Evolutionary conservation across 2,113 vertebrate species (phyloP).

Genomic region (Cariama cristata): DNA sequence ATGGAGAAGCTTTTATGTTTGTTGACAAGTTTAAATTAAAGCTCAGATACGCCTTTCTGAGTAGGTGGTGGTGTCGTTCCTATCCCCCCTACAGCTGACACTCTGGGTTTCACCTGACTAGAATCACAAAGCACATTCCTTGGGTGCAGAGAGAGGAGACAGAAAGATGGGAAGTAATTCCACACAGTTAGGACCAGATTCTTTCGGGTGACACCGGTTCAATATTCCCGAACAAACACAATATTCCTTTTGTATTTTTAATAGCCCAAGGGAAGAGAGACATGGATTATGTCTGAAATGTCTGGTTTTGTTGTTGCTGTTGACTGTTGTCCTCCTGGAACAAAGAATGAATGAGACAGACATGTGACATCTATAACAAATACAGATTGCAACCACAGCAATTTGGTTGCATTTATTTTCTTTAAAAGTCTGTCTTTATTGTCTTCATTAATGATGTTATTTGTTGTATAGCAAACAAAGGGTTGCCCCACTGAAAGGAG

Average conservation of each 20-base stretch:
- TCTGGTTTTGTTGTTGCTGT: background rate
- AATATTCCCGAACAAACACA: background rate
- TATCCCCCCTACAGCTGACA: background rate
- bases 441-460: background rate
- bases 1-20: background rate
- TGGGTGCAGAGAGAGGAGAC: background rate
- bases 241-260: background rate
- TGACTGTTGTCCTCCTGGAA: background rate
- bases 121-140: background rate
- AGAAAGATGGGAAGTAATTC: background rate
- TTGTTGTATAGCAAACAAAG: background rate
- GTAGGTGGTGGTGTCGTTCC: background rate
- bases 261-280: background rate
- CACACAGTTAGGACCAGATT: background rate
- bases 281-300: background rate
- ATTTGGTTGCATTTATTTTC: background rate
- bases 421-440: background rate
- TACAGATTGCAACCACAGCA: background rate
- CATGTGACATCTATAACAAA: background rate
- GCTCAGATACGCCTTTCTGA: background rate
- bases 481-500: background rate
- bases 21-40: constrained; percentile 52
- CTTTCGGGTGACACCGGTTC: background rate
- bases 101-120: background rate
- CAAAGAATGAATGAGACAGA: background rate